phyloP scores from a whole-genome alignment of 2,797 vertebrate genomes.

The Eremophila alpestris region DNA sequence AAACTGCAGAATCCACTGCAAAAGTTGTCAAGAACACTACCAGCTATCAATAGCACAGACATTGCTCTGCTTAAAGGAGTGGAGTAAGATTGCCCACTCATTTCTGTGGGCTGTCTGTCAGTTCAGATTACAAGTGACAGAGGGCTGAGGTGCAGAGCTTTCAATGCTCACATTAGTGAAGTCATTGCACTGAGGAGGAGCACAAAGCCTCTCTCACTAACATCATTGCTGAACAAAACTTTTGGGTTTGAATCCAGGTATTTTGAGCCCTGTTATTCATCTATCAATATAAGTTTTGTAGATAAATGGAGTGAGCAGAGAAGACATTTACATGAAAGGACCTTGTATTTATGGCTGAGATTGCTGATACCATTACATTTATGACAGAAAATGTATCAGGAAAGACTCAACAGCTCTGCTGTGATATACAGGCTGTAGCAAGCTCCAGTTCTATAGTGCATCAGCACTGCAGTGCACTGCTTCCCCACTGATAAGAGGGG shows the following conservation, averaged over 20 bases:
- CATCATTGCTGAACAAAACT: not conserved
- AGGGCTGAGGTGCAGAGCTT: constrained; percentile 34
- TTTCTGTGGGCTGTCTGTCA: constrained; percentile 66
- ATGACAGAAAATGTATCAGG: constrained; percentile 13
- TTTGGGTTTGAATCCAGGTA: not conserved
- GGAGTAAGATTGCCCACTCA: constrained; percentile 60
- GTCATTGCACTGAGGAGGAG: not conserved
- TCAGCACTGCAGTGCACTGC: not conserved
- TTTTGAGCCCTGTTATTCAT: not conserved
- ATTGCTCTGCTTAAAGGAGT: constrained; percentile 16
- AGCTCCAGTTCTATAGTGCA: not conserved
- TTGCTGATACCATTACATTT: constrained; percentile 12
- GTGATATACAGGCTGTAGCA: not conserved
- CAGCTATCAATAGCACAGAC: constrained; percentile 66
- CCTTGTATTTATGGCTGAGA: constrained; percentile 9
- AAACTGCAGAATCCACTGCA: constrained; percentile 33
- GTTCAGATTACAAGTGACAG: constrained; percentile 33
- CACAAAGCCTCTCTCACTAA: constrained; percentile 2
- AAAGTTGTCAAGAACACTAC: not conserved
- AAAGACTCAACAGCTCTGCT: not conserved
- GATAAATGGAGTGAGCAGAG: not conserved
- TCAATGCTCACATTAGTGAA: constrained; percentile 25
- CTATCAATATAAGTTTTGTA: not conserved
- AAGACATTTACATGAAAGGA: not conserved
- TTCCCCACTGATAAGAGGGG: not conserved